phyloP scores from a whole-genome alignment of 2,113 vertebrate genomes.

The Arenaria interpres region DNA sequence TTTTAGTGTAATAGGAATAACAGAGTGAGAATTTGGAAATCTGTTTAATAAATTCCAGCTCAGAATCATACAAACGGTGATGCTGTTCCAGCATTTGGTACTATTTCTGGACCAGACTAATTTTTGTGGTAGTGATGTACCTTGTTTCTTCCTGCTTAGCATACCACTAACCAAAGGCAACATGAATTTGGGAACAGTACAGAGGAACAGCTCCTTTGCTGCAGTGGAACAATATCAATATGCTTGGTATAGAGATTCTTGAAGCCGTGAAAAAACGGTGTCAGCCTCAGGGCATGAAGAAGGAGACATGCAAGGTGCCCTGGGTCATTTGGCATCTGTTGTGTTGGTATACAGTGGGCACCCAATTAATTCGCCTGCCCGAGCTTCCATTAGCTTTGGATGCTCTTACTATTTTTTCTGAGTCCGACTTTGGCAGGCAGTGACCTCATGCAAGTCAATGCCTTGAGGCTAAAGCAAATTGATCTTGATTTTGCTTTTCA shows the following conservation, averaged over 20 bases:
- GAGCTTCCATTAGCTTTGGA: background rate
- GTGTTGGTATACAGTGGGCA: background rate
- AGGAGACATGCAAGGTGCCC: background rate
- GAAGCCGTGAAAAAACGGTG: background rate
- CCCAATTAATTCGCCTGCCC: background rate
- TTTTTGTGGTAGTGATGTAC: background rate
- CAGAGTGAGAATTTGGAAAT: background rate
- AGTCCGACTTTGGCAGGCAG: background rate
- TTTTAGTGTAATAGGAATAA: background rate
- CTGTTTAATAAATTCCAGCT: background rate
- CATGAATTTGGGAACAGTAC: background rate
- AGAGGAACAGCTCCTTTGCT: background rate
- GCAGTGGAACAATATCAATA: background rate
- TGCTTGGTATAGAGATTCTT: background rate
- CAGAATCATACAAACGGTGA: background rate
- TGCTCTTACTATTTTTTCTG: background rate
- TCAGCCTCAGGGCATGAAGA: background rate
- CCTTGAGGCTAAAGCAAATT: background rate
- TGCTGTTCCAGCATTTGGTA: background rate
- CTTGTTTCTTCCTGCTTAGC: background rate
- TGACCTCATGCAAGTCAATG: background rate
- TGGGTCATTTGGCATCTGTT: background rate
- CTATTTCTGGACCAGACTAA: background rate
- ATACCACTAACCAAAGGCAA: rapidly evolving
- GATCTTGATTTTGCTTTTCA: background rate